Percentiles rank a stretch among this genome's conserved stretches.
Conservation (phyloP, 1,140 invertebrate species). For the Telenomus remus region DNA sequence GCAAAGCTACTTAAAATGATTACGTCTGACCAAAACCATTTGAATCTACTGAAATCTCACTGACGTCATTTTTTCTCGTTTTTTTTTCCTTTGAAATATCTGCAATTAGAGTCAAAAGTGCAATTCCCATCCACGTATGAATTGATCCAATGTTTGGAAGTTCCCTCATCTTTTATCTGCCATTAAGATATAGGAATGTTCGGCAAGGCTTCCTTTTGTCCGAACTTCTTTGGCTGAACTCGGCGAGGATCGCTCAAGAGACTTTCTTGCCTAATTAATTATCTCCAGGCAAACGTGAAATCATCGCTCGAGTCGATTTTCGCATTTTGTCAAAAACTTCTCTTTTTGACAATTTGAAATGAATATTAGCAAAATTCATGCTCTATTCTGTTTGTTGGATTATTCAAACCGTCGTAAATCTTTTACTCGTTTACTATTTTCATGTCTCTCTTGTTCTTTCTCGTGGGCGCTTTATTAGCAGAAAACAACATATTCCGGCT, state of each 20-base stretch:
- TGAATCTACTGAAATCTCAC: no score
- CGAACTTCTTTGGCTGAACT: neutral
- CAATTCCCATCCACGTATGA: conserved; percentile 16
- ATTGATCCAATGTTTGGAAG: conserved; percentile 33
- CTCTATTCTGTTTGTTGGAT: no score
- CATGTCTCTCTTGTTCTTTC: no score
- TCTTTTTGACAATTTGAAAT: neutral
- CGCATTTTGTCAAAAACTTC: conserved; percentile 1
- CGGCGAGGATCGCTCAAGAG: conserved; percentile 1
- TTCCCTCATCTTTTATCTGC: conserved; percentile 36
- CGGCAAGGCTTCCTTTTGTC: conserved; percentile 25
- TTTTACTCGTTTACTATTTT: no score
- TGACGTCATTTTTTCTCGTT: no score
- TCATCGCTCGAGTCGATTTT: conserved; percentile 9
- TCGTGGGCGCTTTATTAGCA: no score
- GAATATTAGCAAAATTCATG: no score
- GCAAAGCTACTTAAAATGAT: no score
- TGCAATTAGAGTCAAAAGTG: conserved; percentile 36
- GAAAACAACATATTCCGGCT: no score
- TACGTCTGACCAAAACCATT: no score
- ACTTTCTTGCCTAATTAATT: conserved; percentile 35
- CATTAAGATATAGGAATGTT: conserved; percentile 26
- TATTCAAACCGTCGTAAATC: no score
- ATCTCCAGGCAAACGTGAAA: conserved; percentile 15
- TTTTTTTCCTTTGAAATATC: no score